Percentiles rank a stretch among this genome's conserved stretches.
These are phyloP conservation scores for Drosophila mercatorum DNA, from an alignment of 2,888 invertebrate genomes.

Conservation along the genomic window DNA sequence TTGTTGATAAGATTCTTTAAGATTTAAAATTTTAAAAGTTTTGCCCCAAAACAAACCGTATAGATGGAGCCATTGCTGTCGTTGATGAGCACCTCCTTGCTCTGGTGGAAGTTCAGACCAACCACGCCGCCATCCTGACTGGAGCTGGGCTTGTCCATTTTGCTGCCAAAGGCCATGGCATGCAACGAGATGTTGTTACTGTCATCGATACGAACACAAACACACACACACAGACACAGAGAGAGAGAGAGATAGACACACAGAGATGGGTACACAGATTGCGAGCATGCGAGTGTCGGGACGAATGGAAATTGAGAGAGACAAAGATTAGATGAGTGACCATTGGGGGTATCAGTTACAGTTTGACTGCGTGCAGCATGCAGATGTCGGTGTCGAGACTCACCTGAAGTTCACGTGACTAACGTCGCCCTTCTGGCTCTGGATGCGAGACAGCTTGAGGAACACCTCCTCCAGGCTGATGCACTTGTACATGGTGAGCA, in stretches of 20 bases:
- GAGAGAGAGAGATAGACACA: slow-evolving; percentile 15
- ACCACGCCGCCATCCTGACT: slow-evolving; percentile 94
- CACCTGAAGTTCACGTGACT: slow-evolving; percentile 85
- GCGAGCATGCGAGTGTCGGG: slow-evolving; percentile 69
- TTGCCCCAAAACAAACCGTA: slow-evolving; percentile 78
- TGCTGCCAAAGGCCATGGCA: slow-evolving; percentile 92
- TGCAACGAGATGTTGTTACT: slow-evolving; percentile 92
- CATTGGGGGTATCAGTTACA: slow-evolving; percentile 10
- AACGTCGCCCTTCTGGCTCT: slow-evolving; percentile 87
- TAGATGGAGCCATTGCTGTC: slow-evolving; percentile 88
- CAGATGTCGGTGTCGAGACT: slow-evolving; percentile 30
- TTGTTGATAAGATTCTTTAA: background rate
- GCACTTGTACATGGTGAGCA: slow-evolving; percentile 93
- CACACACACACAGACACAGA: background rate
- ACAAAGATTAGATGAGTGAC: slow-evolving; percentile 38
- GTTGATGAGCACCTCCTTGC: slow-evolving; percentile 93
- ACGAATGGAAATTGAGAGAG: slow-evolving; percentile 43
- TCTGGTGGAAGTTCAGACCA: slow-evolving; percentile 95
- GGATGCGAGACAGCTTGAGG: slow-evolving; percentile 93
- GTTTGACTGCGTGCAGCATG: slow-evolving; percentile 48
- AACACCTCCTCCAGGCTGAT: slow-evolving; percentile 96
- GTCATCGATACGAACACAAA: slow-evolving; percentile 75
- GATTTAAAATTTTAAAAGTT: background rate
- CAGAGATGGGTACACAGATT: slow-evolving; percentile 66
- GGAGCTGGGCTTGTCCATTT: slow-evolving; percentile 92